Base-by-base conservation (phyloP, 1,140 invertebrate species). In the Rhynchophorus ferrugineus region DNA sequence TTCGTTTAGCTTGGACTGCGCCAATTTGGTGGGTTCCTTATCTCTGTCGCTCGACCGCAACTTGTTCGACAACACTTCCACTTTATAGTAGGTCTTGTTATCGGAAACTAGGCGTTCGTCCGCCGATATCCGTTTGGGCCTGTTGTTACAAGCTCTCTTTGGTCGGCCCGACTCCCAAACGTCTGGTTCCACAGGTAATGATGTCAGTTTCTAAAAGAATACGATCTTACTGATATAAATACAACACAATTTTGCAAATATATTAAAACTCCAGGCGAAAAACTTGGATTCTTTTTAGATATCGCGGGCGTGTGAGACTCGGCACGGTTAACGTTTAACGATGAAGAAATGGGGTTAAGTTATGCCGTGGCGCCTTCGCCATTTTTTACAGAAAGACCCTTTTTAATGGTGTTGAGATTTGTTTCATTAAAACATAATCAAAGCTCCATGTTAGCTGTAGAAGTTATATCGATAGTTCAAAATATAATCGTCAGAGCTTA, bases 11-110 rank as follows among this genome's bases (percentile, higher is more conserved):
- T 55, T 59, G 14, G 45, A 45, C 36, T 59, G 44, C 7, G 55
- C 48, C 13, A 43, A 47, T 60, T 63, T 64, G 19, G 29, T 29
- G 24, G 11, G 37, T 20, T 45, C 56, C 37, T 50, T 43, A 14
- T 49, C 51, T 22, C 63, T 70, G 17, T 52, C 56, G n/a, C 16
- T 47, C 16, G 82, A 84, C 6, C 82, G 67, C 19, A 84, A 61
- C 57, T 85, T 86, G 11, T 78, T 81, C 45, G 80, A 80, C 47
- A 84, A 71, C 11, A 84, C 81, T 60, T 85, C 83, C 2, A 85
- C 82, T 64, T 84, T 84, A 57, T 85, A 85, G 65, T 83, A 85
- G 22, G 79, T 78, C 58, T 77, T 76, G 67, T 78, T 80, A 57
- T 77, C 82, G 58, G 75, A 77, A 47, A 73, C 73, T 3, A 75